Evolutionary conservation across 2,113 vertebrate genomes (phyloP).

Genomic region (Dasyprocta punctata): DNA sequence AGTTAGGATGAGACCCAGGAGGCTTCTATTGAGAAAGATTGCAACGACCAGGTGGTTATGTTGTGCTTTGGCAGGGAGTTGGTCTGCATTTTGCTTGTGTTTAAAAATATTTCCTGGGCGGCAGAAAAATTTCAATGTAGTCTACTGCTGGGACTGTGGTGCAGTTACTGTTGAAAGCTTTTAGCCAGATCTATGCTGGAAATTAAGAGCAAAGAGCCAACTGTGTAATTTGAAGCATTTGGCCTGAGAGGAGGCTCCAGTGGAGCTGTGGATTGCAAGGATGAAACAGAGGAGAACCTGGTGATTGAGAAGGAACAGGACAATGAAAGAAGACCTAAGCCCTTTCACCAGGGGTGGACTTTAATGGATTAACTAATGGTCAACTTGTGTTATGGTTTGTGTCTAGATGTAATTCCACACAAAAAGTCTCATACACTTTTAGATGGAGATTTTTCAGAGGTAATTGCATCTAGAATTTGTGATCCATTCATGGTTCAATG

Average conservation of each 20-base stretch:
- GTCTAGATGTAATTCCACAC: background rate
- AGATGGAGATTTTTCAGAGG: no score
- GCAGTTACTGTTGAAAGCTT: background rate
- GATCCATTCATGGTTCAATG: no score
- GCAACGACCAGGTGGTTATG: background rate
- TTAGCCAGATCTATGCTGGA: background rate
- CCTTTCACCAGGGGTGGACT: background rate
- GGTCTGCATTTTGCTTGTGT: background rate
- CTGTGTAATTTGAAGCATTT: background rate
- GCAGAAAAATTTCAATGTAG: background rate
- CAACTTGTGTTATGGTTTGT: background rate
- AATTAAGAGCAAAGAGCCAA: background rate
- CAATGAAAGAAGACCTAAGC: background rate
- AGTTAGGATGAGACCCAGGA: no score
- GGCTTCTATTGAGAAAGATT: no score
- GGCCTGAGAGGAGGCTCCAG: background rate
- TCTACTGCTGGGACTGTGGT: background rate
- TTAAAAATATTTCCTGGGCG: background rate
- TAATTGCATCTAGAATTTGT: no score
- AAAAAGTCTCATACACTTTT: no score
- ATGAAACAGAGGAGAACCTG: background rate
- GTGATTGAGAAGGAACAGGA: background rate
- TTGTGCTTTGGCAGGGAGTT: background rate
- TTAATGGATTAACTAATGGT: no score
- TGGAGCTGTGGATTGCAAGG: background rate